Percentiles rank a stretch among this genome's conserved stretches.
These are phyloP conservation scores for Drosophila algonquin DNA, from an alignment of 2,888 invertebrate genomes.

Conservation along the genomic window DNA sequence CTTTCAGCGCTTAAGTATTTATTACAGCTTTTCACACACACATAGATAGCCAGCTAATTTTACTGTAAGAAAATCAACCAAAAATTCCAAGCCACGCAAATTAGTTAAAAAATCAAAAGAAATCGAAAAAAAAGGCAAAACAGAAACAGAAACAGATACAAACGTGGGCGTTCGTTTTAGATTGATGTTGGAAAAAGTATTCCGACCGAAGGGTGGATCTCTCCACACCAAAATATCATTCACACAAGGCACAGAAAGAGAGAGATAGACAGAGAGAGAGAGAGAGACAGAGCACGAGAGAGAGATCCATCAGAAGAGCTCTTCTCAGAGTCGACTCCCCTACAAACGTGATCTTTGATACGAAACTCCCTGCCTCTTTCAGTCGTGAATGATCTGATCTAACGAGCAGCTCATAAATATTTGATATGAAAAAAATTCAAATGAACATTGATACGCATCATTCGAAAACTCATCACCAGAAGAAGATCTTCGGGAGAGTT, in stretches of 20 bases:
- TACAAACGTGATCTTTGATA: neutral
- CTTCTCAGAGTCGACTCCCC: too few relatives aligned
- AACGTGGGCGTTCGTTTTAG: conserved; percentile 46
- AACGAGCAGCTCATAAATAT: conserved; percentile 69
- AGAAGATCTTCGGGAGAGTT: neutral
- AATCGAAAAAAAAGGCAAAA: conserved; percentile 12
- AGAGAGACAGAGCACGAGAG: too few relatives aligned
- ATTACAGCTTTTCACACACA: conserved; percentile 62
- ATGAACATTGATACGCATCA: conserved; percentile 70
- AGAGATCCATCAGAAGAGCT: neutral
- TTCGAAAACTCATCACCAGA: conserved; percentile 71
- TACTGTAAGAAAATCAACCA: conserved; percentile 19
- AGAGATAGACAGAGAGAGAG: neutral
- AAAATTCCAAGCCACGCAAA: conserved; percentile 54
- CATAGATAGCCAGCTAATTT: too few relatives aligned
- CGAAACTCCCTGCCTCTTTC: neutral
- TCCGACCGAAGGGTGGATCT: conserved; percentile 17
- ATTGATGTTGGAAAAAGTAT: conserved; percentile 48
- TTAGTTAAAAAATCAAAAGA: conserved; percentile 23
- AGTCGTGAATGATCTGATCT: conserved; percentile 67
- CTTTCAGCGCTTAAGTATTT: conserved; percentile 61
- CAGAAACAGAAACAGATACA: conserved; percentile 22
- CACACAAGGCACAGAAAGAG: neutral
- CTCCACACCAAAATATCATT: neutral
- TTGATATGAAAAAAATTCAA: conserved; percentile 55